Evolutionary conservation across 2,888 invertebrate genomes (phyloP).

Genomic region (Parnassius glacialis): DNA sequence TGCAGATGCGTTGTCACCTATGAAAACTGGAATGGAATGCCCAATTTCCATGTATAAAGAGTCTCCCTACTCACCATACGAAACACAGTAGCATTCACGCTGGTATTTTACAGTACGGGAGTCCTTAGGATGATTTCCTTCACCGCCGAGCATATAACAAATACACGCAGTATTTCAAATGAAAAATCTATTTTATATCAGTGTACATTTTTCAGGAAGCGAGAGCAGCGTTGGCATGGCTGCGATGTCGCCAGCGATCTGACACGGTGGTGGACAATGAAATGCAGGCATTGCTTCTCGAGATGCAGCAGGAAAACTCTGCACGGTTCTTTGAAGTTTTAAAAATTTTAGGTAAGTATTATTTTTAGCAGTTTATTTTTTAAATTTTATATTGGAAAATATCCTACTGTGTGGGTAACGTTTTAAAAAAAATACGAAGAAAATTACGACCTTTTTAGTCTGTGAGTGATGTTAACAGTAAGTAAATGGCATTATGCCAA

Average conservation of each 20-base stretch:
- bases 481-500: slow-evolving; percentile 35
- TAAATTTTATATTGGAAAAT: no score
- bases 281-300: slow-evolving; percentile 56
- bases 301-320: slow-evolving; percentile 57
- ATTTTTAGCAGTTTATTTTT: neutral
- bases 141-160: no score
- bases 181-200: neutral
- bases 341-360: slow-evolving; percentile 56
- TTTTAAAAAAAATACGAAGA: no score
- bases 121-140: no score
- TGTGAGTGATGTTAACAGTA: slow-evolving; percentile 40
- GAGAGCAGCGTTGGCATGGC: slow-evolving; percentile 64
- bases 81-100: no score
- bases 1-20: no score
- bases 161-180: no score
- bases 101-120: no score
- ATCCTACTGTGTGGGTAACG: no score
- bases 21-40: no score
- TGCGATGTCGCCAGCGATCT: slow-evolving; percentile 59
- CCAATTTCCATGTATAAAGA: no score
- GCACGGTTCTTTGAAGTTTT: slow-evolving; percentile 49
- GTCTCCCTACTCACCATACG: no score
- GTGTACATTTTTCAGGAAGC: slow-evolving; percentile 51
- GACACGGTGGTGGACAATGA: slow-evolving; percentile 63
- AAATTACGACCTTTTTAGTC: slow-evolving; percentile 9